A percentile compares a stretch with the other conserved stretches of the same genome.
Evolutionary conservation across 2,113 vertebrate genomes (phyloP).

Genomic region (Nyctibius bracteatus): DNA sequence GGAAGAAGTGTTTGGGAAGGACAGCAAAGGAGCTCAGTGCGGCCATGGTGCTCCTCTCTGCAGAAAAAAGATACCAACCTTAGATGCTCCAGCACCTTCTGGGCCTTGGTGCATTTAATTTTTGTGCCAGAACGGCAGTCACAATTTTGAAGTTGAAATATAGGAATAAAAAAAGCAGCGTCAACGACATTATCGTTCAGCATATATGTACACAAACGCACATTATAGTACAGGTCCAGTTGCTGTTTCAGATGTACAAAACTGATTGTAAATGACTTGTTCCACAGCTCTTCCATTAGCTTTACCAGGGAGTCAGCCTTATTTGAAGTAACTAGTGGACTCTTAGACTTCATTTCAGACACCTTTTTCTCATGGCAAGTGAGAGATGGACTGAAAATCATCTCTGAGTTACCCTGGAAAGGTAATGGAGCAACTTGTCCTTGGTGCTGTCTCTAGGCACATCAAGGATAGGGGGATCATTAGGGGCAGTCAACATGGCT

Average conservation of each 20-base stretch:
- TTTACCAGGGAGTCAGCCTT: not conserved
- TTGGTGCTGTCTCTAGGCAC: too few species aligned
- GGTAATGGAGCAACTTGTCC: too few species aligned
- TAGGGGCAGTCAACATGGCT: too few species aligned
- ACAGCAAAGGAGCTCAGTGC: not conserved
- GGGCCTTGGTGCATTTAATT: accelerated
- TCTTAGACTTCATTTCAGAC: not conserved
- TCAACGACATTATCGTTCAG: not conserved
- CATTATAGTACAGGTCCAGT: not conserved
- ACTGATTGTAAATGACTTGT: not conserved
- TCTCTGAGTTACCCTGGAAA: too few species aligned
- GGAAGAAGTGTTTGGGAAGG: not conserved
- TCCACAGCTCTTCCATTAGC: not conserved
- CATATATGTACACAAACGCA: accelerated
- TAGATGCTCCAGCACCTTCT: not conserved
- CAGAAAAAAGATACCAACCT: not conserved
- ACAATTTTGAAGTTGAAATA: not conserved
- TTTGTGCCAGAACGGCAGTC: not conserved
- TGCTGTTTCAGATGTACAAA: not conserved
- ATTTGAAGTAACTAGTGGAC: not conserved
- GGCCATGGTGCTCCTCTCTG: not conserved
- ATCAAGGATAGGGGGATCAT: too few species aligned
- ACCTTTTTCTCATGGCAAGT: not conserved
- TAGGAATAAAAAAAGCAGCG: accelerated
- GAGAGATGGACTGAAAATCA: not conserved